These are phyloP conservation scores for Lampris incognitus DNA, from an alignment of 2,113 vertebrate genomes.

Conservation along the genomic window DNA sequence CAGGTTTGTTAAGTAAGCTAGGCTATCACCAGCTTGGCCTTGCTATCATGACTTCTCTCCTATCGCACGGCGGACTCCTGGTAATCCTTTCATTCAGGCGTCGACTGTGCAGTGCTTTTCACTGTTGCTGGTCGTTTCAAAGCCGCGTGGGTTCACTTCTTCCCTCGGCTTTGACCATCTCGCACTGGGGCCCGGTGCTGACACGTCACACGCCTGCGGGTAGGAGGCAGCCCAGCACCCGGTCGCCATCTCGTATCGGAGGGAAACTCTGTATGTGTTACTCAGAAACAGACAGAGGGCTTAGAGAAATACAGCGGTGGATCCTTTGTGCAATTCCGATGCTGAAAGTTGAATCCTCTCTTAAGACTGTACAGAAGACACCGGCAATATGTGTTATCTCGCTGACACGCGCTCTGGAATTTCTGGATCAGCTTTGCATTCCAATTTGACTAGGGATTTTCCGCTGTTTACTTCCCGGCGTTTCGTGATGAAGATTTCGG, in stretches of 20 bases:
- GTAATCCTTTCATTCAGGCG: no score
- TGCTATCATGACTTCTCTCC: no score
- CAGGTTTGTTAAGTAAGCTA: no score
- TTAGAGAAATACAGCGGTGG: conserved; percentile 21
- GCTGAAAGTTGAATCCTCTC: conserved; percentile 62
- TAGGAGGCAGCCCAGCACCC: no score
- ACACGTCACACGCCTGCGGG: no score
- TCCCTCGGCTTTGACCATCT: no score
- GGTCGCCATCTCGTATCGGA: conserved; percentile 14
- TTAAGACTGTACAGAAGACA: conserved; percentile 30
- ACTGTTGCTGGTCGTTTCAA: no score
- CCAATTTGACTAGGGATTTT: conserved; percentile 58
- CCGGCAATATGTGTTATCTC: conserved; percentile 31
- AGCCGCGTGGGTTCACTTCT: no score
- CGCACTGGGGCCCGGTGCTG: no score
- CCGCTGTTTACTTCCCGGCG: conserved; percentile 37
- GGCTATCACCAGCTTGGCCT: no score
- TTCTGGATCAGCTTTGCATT: conserved; percentile 52
- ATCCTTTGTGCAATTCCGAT: conserved; percentile 45
- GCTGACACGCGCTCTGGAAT: conserved; percentile 43
- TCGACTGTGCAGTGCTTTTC: no score
- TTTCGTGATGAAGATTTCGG: conserved; percentile 49
- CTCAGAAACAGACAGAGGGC: conserved; percentile 50
- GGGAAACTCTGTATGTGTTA: conserved; percentile 48
- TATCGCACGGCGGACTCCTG: no score